phyloP scores from a whole-genome alignment of 2,888 invertebrate genomes.

The Rapana venosa region DNA sequence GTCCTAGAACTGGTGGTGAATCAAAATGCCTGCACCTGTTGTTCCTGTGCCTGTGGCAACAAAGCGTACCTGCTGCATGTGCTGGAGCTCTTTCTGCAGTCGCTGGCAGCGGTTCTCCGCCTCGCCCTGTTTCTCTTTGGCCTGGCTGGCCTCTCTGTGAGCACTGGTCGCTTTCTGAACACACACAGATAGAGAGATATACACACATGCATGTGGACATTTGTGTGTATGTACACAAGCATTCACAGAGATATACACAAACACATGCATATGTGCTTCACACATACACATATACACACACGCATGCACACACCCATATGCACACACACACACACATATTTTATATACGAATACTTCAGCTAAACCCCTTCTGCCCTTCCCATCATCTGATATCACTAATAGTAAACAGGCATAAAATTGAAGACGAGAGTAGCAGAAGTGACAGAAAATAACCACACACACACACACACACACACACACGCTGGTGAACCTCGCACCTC shows the following conservation, averaged over 20 bases:
- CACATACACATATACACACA: background rate
- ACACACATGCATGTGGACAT: no score
- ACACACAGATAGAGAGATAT: background rate
- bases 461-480: background rate
- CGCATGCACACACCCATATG: background rate
- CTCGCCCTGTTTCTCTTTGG: constrained; percentile 82
- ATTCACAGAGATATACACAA: no score
- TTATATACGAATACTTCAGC: no score
- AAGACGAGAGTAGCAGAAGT: no score
- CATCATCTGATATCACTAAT: no score
- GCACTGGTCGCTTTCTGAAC: constrained; percentile 83
- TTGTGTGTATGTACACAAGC: no score
- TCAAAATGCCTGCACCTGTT: no score
- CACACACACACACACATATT: background rate
- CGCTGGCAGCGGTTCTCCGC: constrained; percentile 75
- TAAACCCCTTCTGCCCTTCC: no score
- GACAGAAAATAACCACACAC: background rate
- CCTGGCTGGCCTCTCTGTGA: constrained; percentile 81
- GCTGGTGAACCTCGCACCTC: no score
- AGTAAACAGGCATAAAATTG: no score
- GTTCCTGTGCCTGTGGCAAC: background rate
- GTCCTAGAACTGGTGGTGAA: no score
- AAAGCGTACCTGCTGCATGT: background rate
- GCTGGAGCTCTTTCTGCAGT: constrained; percentile 74
- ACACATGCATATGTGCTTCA: background rate